Evolutionary conservation across 1,140 invertebrate genomes (phyloP).

Genomic region (Liolophura sinensis): DNA sequence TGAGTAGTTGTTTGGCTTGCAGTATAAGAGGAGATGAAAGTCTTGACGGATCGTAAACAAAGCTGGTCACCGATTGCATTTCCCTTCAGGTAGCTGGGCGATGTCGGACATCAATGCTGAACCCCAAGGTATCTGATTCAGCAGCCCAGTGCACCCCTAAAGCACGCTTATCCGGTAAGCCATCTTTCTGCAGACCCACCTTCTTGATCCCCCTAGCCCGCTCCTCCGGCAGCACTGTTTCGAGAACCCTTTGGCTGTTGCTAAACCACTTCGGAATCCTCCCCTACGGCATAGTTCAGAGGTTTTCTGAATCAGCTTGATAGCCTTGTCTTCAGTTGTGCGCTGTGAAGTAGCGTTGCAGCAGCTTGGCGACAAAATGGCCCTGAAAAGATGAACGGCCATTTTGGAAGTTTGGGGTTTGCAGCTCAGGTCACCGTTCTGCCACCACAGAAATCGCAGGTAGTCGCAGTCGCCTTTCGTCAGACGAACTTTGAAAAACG

Average conservation of each 20-base stretch:
- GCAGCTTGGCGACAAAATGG: slow-evolving; percentile 13
- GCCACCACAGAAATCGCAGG: slow-evolving; percentile 17
- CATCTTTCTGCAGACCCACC: slow-evolving; percentile 8
- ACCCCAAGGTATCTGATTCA: neutral
- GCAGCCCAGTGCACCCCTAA: neutral
- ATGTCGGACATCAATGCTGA: slow-evolving; percentile 4
- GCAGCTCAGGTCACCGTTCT: slow-evolving; percentile 4
- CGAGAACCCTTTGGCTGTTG: slow-evolving; percentile 16
- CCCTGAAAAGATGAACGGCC: slow-evolving; percentile 23
- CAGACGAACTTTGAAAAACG: slow-evolving; percentile 10
- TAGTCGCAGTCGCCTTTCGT: slow-evolving; percentile 4
- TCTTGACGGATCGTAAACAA: slow-evolving; percentile 13
- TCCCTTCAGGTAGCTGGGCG: neutral
- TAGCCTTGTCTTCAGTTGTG: too few relatives aligned
- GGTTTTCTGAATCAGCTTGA: slow-evolving; percentile 7
- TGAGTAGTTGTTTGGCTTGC: slow-evolving; percentile 7
- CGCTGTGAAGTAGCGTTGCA: slow-evolving; percentile 14
- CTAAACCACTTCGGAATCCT: slow-evolving; percentile 13
- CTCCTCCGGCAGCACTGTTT: slow-evolving; percentile 5
- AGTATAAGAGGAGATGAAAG: slow-evolving; percentile 14
- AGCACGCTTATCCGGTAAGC: neutral
- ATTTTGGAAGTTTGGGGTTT: slow-evolving; percentile 10
- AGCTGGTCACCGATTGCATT: slow-evolving; percentile 8
- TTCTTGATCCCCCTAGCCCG: slow-evolving; percentile 2
- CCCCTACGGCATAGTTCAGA: neutral